A percentile compares a stretch with the other conserved stretches of the same genome.
These are phyloP conservation scores for Acropternis orthonyx DNA, from an alignment of 2,797 vertebrate species.

Conservation along the genomic window DNA sequence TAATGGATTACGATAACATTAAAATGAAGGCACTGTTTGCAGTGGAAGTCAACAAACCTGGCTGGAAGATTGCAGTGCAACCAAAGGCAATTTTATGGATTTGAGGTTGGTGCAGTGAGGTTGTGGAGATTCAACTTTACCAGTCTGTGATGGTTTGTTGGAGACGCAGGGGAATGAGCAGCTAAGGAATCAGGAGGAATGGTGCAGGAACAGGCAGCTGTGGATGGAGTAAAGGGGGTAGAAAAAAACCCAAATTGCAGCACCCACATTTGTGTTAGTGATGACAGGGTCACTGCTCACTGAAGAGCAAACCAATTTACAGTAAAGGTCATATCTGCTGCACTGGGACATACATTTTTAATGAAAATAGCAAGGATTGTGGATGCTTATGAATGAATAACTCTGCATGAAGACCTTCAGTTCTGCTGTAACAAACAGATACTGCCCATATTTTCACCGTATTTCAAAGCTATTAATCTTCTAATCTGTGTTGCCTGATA, in stretches of 20 bases:
- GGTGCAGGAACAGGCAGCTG: not conserved
- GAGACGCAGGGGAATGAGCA: not conserved
- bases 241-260: not conserved
- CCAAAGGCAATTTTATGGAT: not conserved
- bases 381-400: not conserved
- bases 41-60: not conserved
- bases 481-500: not conserved
- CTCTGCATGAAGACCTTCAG: not conserved
- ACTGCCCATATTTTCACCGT: not conserved
- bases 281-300: not conserved
- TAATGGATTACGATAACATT: not conserved
- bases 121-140: not conserved
- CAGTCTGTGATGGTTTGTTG: rapidly evolving
- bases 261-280: not conserved
- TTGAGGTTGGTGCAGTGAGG: not conserved
- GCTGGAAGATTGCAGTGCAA: not conserved
- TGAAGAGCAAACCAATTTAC: not conserved
- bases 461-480: not conserved
- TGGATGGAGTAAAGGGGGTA: not conserved
- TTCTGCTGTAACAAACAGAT: not conserved
- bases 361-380: not conserved
- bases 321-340: not conserved
- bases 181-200: not conserved
- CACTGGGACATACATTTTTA: not conserved
- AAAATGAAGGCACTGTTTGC: not conserved